Evolutionary conservation across 2,888 invertebrate genomes (phyloP).

Genomic region (Julus scandinavius): DNA sequence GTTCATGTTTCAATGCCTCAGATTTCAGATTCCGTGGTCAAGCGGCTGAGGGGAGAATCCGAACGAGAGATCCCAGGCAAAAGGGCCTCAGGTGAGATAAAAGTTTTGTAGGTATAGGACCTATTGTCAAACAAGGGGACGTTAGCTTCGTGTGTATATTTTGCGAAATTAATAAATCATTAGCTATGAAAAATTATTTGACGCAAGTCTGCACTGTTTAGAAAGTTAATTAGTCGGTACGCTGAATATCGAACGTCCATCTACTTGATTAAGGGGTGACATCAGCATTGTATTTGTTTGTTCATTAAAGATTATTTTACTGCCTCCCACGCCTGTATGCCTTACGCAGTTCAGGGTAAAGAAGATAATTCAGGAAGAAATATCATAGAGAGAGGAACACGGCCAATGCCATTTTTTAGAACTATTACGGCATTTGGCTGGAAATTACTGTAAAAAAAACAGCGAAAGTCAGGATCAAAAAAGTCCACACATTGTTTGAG

Average conservation of each 20-base stretch:
- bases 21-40: slow-evolving; percentile 17
- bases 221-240: no score
- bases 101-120: not conserved
- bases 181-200: not conserved
- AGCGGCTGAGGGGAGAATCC: not conserved
- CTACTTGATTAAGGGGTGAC: not conserved
- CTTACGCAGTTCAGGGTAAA: no score
- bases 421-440: no score
- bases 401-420: no score
- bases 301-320: no score
- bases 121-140: not conserved
- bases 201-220: not conserved
- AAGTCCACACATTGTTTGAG: no score
- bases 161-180: not conserved
- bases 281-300: no score
- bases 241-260: not conserved
- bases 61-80: not conserved
- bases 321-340: no score
- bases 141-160: not conserved
- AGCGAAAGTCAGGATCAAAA: no score
- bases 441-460: no score
- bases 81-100: not conserved
- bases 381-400: no score
- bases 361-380: no score
- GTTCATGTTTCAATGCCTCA: not conserved